Evolutionary conservation across 2,888 invertebrate genomes (phyloP).

Genomic region (Pachliopta kotzebuea): DNA sequence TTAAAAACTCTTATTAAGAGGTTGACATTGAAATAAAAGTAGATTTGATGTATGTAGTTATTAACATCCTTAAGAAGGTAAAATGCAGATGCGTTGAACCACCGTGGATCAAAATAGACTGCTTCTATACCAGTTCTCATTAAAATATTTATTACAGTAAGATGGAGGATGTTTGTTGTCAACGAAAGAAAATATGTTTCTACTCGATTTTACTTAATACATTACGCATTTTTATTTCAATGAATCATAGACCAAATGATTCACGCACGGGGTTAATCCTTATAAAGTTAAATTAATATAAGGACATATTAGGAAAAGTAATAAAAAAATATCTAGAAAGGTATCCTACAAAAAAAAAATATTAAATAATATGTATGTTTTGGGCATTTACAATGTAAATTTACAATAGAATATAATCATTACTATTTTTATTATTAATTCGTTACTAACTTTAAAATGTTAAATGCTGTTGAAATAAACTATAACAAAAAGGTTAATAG

Average conservation of each 20-base stretch:
- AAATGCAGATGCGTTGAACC: neutral
- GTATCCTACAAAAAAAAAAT: neutral
- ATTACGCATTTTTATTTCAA: slow-evolving; percentile 1
- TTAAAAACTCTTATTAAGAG: neutral
- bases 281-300: slow-evolving; percentile 4
- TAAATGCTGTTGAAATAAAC: too few relatives aligned
- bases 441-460: too few relatives aligned
- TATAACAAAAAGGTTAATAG: too few relatives aligned
- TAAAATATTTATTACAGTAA: neutral
- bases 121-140: neutral
- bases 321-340: neutral
- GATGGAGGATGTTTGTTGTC: neutral
- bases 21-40: neutral
- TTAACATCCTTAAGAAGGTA: neutral
- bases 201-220: neutral
- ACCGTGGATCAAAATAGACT: slow-evolving; percentile 1
- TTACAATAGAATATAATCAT: too few relatives aligned
- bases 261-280: slow-evolving; percentile 11
- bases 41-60: neutral
- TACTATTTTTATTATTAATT: too few relatives aligned
- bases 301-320: neutral
- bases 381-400: neutral
- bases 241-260: slow-evolving; percentile 11
- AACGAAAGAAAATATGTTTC: neutral
- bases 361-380: neutral